These are phyloP conservation scores for Apteryx owenii DNA, from an alignment of 2,113 vertebrate species.

Conservation along the genomic window DNA sequence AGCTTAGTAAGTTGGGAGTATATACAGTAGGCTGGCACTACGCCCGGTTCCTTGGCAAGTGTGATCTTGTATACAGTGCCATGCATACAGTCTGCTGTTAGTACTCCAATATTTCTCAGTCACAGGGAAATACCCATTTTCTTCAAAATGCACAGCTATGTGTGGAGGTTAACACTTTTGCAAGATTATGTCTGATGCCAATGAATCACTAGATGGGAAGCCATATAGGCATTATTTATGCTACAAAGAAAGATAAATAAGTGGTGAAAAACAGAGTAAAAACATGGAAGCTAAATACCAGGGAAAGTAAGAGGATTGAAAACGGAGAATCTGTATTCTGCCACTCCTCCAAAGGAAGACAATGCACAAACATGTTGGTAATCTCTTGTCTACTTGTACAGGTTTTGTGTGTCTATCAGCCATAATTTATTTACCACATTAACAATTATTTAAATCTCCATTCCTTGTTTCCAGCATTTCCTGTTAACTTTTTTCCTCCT, in stretches of 20 bases:
- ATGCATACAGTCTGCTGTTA: neutral
- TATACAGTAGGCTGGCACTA: neutral
- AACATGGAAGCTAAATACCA: neutral
- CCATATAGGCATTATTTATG: neutral
- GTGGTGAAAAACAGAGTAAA: neutral
- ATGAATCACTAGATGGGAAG: neutral
- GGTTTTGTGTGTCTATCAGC: neutral
- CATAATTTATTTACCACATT: neutral
- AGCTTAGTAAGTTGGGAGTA: neutral
- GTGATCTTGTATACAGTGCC: constrained; percentile 12
- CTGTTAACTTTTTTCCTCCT: neutral
- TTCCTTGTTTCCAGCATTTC: neutral
- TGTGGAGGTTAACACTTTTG: constrained; percentile 37
- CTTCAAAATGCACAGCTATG: constrained; percentile 29
- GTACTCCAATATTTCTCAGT: constrained; percentile 37
- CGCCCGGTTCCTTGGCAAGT: constrained; percentile 21
- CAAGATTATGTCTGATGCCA: constrained; percentile 4
- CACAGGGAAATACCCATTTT: constrained; percentile 16
- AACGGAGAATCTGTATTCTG: neutral
- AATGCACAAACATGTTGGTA: neutral
- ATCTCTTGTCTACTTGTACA: neutral
- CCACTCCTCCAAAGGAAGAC: neutral
- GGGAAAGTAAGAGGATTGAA: neutral
- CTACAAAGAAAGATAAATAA: neutral
- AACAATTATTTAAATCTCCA: neutral